These are phyloP conservation scores for Drosophila emarginata DNA, from an alignment of 2,888 invertebrate species.

Conservation along the genomic window DNA sequence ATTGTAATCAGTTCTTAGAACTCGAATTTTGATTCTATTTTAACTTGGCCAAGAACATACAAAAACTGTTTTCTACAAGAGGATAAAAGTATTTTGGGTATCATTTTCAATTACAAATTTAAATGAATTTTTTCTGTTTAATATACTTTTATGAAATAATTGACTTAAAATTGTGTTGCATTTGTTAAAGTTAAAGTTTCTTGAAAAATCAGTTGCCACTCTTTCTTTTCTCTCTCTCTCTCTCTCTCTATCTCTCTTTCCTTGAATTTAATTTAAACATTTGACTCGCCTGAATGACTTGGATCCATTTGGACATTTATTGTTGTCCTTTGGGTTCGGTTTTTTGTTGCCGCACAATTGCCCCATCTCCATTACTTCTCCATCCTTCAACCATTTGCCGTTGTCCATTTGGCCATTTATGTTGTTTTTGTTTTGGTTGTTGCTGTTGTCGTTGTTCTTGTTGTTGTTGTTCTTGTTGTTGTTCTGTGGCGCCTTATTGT, in stretches of 20 bases:
- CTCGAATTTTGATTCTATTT: too few species aligned
- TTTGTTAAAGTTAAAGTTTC: neutral
- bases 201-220: neutral
- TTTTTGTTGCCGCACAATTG: neutral
- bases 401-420: too few species aligned
- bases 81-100: too few species aligned
- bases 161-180: neutral
- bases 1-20: too few species aligned
- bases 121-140: neutral
- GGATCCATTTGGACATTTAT: conserved; percentile 7
- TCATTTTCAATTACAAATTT: too few species aligned
- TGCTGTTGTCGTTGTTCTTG: neutral
- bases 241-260: neutral
- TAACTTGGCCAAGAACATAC: too few species aligned
- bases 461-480: conserved; percentile 12
- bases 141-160: neutral
- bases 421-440: neutral
- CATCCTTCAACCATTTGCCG: too few species aligned
- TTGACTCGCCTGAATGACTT: conserved; percentile 13
- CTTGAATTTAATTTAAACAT: conserved; percentile 23
- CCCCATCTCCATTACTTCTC: too few species aligned
- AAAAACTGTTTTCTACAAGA: too few species aligned
- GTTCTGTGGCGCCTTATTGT: conserved; percentile 9
- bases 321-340: neutral
- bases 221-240: neutral